Percentiles rank a stretch among this genome's conserved stretches.
phyloP scores from a whole-genome alignment of 2,797 vertebrate genomes.

The Melopsittacus undulatus region DNA sequence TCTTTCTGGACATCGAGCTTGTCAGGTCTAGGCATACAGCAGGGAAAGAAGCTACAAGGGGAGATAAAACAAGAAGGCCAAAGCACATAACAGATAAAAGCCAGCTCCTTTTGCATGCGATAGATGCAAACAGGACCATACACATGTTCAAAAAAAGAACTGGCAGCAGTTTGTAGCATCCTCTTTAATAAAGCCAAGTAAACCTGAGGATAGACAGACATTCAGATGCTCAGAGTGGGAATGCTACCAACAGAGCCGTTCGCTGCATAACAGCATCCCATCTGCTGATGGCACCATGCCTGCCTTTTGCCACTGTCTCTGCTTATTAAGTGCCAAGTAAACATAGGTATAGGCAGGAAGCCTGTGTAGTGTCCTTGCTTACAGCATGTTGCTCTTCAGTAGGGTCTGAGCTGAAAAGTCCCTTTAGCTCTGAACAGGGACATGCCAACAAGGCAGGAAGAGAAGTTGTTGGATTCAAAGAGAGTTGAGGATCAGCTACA shows the following conservation, averaged over 20 bases:
- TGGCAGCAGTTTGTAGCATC: background rate
- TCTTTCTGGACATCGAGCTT: background rate
- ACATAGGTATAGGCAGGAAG: slow-evolving; percentile 2
- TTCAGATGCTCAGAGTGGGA: slow-evolving; percentile 51
- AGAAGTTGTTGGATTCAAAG: background rate
- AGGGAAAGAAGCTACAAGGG: background rate
- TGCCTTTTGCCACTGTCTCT: slow-evolving; percentile 8
- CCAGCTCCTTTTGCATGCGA: background rate
- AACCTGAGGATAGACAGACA: slow-evolving; percentile 41
- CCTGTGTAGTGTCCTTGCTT: background rate
- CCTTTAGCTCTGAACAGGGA: background rate
- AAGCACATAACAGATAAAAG: background rate
- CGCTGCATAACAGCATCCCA: background rate
- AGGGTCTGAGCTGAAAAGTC: background rate
- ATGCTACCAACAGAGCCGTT: slow-evolving; percentile 10
- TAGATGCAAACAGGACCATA: slow-evolving; percentile 10
- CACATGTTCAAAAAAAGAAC: slow-evolving; percentile 28
- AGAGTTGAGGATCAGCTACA: background rate
- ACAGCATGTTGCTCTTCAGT: background rate
- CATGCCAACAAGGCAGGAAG: background rate
- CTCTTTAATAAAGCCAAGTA: slow-evolving; percentile 49
- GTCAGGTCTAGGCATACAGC: background rate
- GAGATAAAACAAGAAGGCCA: slow-evolving; percentile 5
- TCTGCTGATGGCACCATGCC: slow-evolving; percentile 52
- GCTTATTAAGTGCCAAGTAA: slow-evolving; percentile 13